Base-by-base conservation (phyloP, 2,797 vertebrate species). In the Phoeniculus purpureus region DNA sequence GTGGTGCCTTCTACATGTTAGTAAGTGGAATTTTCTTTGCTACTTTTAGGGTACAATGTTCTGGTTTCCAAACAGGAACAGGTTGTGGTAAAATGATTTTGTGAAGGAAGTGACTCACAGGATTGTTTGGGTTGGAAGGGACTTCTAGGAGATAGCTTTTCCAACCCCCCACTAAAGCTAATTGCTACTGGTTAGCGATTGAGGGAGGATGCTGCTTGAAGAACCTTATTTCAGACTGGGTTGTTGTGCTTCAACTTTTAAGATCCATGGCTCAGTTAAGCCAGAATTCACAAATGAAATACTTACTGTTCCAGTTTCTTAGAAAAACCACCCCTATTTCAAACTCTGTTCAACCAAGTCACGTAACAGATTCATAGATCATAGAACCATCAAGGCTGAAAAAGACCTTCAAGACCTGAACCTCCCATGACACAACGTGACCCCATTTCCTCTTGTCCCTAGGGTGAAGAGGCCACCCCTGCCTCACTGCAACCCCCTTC, bases 161-260 rank as follows among this genome's bases (percentile, higher is more conserved):
- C 43, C 43, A 43, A 43, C 43, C 43, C 43, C 43, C 13, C 43
- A 16, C 43, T 43, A 43, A 14, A 43, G 43, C 43, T 43, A 43
- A 43, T 43, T 11, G 43, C 13, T 4, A 0, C 43, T 62, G 10
- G 1, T 40, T 71, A 37, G 61, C 25, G 32, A 1, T 1, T 5
- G 11, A 32, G 45, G 34, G 73, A 71, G 55, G 65, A 31, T 0
- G 0, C 13, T 8, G 11, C 65, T 80, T 40, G 54, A 60, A 40
- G 66, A 48, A 43, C 26, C 26, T 85, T 61, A 4, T 54, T 56
- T 64, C 81, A 47, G 15, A 29, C 22, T 8, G 37, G 5, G 3
- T 50, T 50, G 17, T 56, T 64, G n/a, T 58, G 58, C 22, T 75
- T 52, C 16, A 74, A 40, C 50, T 79, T 62, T 70, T 34, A 3